Evolutionary conservation across 1,140 invertebrate species (phyloP).

Genomic region (Philopotamus ludificatus): DNA sequence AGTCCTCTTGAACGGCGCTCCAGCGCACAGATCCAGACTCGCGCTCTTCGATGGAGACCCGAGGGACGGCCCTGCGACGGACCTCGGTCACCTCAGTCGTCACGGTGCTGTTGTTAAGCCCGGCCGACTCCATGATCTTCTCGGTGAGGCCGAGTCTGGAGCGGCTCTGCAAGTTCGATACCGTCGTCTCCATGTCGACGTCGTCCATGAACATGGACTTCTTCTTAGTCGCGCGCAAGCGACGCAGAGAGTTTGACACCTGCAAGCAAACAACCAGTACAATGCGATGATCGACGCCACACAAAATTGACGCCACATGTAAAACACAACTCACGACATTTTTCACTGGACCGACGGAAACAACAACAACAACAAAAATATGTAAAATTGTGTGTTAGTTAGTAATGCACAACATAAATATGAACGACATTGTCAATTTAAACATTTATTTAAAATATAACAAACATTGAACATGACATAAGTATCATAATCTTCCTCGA

Average conservation of each 20-base stretch:
- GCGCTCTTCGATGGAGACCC: slow-evolving; percentile 30
- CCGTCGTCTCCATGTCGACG: slow-evolving; percentile 58
- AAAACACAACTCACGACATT: background rate
- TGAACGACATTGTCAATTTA: no score
- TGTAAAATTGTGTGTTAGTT: no score
- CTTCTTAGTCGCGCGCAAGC: slow-evolving; percentile 58
- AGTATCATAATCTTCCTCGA: no score
- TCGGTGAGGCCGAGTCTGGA: slow-evolving; percentile 57
- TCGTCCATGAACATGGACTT: slow-evolving; percentile 56
- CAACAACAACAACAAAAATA: no score
- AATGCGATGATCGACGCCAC: background rate
- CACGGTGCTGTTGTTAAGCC: slow-evolving; percentile 54
- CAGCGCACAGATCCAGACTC: slow-evolving; percentile 49
- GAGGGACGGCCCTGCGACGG: slow-evolving; percentile 45
- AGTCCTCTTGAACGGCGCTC: slow-evolving; percentile 54
- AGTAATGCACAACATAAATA: no score
- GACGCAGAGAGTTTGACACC: slow-evolving; percentile 53
- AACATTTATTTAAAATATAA: no score
- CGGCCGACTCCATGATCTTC: slow-evolving; percentile 60
- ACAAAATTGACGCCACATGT: background rate
- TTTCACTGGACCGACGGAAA: background rate
- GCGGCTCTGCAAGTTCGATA: slow-evolving; percentile 56
- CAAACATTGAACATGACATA: no score
- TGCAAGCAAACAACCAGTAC: slow-evolving; percentile 41
- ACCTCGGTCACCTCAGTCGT: slow-evolving; percentile 29